Evolutionary conservation across 1,140 invertebrate genomes (phyloP).

Genomic region (Drosophila lowei): DNA sequence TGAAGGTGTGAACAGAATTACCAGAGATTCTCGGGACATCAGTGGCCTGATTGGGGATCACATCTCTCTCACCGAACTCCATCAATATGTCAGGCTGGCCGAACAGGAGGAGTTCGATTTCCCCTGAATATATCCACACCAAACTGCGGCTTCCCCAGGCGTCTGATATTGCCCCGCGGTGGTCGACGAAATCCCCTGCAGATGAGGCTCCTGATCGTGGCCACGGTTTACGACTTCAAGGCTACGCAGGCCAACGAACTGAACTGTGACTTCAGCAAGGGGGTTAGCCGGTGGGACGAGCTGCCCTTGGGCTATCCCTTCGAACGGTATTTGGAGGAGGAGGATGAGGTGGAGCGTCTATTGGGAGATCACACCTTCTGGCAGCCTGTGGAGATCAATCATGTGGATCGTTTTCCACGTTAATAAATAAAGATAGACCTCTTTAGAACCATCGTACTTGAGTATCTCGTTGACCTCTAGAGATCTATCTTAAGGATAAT

Average conservation of each 20-base stretch:
- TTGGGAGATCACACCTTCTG: constrained; percentile 21
- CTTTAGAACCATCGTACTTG: too few relatives aligned
- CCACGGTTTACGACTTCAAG: constrained; percentile 49
- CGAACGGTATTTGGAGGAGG: constrained; percentile 27
- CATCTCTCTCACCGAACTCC: constrained; percentile 43
- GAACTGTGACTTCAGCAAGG: constrained; percentile 47
- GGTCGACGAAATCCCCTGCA: neutral
- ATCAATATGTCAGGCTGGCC: constrained; percentile 49
- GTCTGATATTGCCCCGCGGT: constrained; percentile 45
- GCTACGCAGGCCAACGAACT: constrained; percentile 36
- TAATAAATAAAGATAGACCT: neutral
- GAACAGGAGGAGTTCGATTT: constrained; percentile 47
- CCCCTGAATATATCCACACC: constrained; percentile 48
- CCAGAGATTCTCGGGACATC: constrained; percentile 34
- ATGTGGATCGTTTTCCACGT: constrained; percentile 5
- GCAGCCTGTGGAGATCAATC: constrained; percentile 29
- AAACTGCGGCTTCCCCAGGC: constrained; percentile 53
- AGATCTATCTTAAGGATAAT: too few relatives aligned
- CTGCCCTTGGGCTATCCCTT: constrained; percentile 54
- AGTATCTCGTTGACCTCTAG: neutral
- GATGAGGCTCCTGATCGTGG: constrained; percentile 35
- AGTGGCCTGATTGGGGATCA: constrained; percentile 37
- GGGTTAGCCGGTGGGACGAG: constrained; percentile 52
- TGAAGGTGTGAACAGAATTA: constrained; percentile 40
- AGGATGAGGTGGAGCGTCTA: neutral